A percentile compares a stretch with the other conserved stretches of the same genome.
These are phyloP conservation scores for Rallus limicola DNA, from an alignment of 2,113 vertebrate species.

Conservation along the genomic window DNA sequence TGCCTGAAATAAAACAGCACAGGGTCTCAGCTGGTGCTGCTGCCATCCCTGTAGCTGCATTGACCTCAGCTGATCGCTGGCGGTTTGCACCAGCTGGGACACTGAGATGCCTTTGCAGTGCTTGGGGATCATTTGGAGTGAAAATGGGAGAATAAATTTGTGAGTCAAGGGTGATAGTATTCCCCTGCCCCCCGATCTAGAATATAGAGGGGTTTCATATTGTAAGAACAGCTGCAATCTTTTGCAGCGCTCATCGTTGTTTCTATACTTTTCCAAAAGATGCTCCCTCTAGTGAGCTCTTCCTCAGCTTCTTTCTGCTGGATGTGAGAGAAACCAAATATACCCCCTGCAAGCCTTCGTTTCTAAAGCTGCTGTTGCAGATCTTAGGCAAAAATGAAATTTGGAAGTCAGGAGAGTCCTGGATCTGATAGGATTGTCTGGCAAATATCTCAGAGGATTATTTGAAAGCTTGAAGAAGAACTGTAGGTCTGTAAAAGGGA, in stretches of 20 bases:
- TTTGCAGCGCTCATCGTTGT: background rate
- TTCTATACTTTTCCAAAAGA: background rate
- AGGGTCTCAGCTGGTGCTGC: background rate
- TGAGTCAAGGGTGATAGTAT: background rate
- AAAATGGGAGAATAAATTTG: background rate
- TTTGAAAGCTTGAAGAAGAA: background rate
- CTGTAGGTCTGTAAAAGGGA: background rate
- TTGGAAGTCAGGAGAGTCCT: background rate
- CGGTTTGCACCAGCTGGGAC: background rate
- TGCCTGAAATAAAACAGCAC: background rate
- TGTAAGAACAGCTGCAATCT: background rate
- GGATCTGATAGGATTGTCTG: background rate
- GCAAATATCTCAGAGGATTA: slow-evolving; percentile 24
- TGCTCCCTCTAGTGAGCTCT: background rate
- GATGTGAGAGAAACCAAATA: background rate
- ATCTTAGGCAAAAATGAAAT: slow-evolving; percentile 3
- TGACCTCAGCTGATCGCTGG: background rate
- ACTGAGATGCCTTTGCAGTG: background rate
- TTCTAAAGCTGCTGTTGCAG: background rate
- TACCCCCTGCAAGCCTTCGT: background rate
- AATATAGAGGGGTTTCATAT: background rate
- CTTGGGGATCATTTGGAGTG: background rate
- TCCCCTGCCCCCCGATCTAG: background rate
- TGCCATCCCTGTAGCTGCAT: background rate
- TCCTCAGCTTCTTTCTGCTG: background rate